phyloP scores from a whole-genome alignment of 2,888 invertebrate genomes.

The Drosophila affinis region DNA sequence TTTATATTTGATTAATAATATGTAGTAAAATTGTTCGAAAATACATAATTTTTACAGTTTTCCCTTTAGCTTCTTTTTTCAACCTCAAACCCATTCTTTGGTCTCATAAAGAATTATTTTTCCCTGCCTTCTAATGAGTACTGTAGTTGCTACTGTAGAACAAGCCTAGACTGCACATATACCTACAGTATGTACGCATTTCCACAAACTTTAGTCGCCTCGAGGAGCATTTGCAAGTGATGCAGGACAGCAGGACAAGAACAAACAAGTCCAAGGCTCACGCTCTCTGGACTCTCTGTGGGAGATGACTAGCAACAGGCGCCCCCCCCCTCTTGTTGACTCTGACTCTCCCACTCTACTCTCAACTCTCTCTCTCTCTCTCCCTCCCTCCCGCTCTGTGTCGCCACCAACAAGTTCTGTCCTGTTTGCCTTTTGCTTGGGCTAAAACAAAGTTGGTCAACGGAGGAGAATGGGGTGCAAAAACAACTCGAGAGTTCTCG shows the following conservation, averaged over 20 bases:
- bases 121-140: neutral
- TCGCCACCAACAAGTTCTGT: slow-evolving; percentile 1
- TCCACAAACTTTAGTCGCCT: slow-evolving; percentile 3
- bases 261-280: slow-evolving; percentile 24
- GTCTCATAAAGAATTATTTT: neutral
- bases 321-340: slow-evolving; percentile 55
- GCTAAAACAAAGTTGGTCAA: slow-evolving; percentile 28
- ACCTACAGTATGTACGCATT: neutral
- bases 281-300: neutral
- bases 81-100: neutral
- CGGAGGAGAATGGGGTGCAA: slow-evolving; percentile 1
- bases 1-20: too few relatives aligned
- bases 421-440: slow-evolving; percentile 5
- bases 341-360: slow-evolving; percentile 17
- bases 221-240: slow-evolving; percentile 14
- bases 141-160: neutral
- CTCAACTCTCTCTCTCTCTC: neutral
- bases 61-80: neutral
- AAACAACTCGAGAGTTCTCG: slow-evolving; percentile 20
- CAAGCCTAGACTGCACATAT: neutral
- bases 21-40: rapidly evolving
- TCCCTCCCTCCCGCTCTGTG: neutral
- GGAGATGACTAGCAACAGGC: slow-evolving; percentile 39
- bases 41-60: neutral
- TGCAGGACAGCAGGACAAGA: slow-evolving; percentile 48